Evolutionary conservation across 2,113 vertebrate genomes (phyloP).

Genomic region (Phylloscopus trochilus): DNA sequence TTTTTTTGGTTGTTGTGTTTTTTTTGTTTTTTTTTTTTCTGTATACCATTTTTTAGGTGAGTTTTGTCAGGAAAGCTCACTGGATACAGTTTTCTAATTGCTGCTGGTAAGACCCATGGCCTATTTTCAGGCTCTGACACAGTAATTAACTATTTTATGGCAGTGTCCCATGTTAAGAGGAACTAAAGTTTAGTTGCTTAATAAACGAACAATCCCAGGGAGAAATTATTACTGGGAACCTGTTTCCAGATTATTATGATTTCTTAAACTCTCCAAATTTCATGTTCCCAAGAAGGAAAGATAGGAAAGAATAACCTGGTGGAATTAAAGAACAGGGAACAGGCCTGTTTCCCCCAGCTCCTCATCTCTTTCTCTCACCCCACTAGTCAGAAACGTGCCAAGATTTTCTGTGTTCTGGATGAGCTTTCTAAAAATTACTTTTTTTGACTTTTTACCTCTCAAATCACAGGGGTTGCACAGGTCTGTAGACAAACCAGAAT

Average conservation of each 20-base stretch:
- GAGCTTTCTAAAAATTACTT: background rate
- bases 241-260: background rate
- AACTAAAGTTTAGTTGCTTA: no score
- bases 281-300: background rate
- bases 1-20: no score
- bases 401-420: background rate
- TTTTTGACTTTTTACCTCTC: background rate
- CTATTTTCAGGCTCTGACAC: no score
- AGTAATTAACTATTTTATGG: no score
- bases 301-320: background rate
- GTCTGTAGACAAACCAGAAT: background rate
- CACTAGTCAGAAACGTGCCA: rapidly evolving
- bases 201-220: no score
- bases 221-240: background rate
- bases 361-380: background rate
- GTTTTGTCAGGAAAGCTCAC: background rate
- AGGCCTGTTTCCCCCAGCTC: background rate
- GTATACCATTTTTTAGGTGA: background rate
- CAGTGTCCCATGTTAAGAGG: no score
- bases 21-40: background rate
- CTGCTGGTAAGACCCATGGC: background rate
- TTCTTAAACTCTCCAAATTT: background rate
- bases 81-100: background rate
- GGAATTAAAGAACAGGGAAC: background rate
- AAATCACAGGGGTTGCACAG: background rate